A percentile compares a stretch with the other conserved stretches of the same genome.
phyloP scores from a whole-genome alignment of 1,140 invertebrate genomes.

The Psilanteris sp. region DNA sequence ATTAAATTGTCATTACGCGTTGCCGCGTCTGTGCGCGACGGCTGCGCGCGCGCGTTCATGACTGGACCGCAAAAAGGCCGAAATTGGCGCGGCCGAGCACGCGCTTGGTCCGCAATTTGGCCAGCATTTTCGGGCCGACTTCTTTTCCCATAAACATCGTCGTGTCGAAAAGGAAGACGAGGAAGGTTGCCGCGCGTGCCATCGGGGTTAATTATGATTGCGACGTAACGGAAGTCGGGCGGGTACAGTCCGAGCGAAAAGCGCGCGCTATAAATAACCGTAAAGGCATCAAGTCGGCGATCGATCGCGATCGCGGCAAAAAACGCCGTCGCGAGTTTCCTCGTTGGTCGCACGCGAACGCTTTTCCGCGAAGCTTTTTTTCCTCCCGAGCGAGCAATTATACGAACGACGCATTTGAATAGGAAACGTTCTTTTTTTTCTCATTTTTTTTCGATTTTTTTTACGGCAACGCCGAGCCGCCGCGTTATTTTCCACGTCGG shows the following conservation, averaged over 20 bases:
- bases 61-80: no score
- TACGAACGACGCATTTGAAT: constrained; percentile 12
- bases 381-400: not conserved
- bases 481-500: constrained; percentile 37
- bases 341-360: constrained; percentile 2
- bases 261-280: constrained; percentile 7
- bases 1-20: no score
- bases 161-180: not conserved
- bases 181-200: constrained; percentile 8
- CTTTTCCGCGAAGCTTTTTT: not conserved
- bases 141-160: not conserved
- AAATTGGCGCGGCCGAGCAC: no score
- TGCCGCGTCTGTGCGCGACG: no score
- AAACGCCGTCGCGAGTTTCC: constrained; percentile 2
- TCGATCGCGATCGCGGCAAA: constrained; percentile 8
- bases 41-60: no score
- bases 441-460: no score
- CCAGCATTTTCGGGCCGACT: not conserved
- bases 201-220: constrained; percentile 12
- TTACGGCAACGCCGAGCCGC: no score
- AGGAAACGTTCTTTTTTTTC: no score
- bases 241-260: not conserved
- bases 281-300: constrained; percentile 2
- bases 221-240: constrained; percentile 23
- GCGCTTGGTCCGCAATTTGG: not conserved